phyloP scores from a whole-genome alignment of 2,888 invertebrate species.

The Meloe dianella region DNA sequence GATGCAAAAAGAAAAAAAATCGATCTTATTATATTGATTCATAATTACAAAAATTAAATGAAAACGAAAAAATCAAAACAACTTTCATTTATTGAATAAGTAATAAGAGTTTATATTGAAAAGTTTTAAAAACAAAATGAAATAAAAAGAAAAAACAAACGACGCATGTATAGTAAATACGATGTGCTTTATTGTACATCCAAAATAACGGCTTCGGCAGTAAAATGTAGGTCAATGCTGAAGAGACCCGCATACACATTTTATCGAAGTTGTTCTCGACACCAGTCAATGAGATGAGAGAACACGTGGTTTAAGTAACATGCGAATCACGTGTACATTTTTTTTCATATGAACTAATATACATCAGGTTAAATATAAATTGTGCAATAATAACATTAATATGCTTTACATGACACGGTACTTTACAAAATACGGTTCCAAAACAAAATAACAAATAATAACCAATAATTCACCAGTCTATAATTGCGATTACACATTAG shows the following conservation, averaged over 20 bases:
- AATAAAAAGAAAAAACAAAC: neutral
- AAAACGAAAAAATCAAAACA: neutral
- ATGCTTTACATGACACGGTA: neutral
- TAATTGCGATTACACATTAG: too few relatives aligned
- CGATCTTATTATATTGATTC: neutral
- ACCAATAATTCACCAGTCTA: too few relatives aligned
- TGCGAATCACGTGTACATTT: constrained; percentile 33
- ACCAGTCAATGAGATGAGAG: constrained; percentile 38
- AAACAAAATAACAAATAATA: too few relatives aligned
- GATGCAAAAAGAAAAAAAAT: neutral
- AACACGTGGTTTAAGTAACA: constrained; percentile 38
- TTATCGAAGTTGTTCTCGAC: constrained; percentile 44
- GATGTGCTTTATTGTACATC: constrained; percentile 26
- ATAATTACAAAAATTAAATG: neutral
- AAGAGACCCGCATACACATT: constrained; percentile 44
- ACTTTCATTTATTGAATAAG: constrained; percentile 1
- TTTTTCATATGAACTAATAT: neutral
- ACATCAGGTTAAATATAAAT: neutral
- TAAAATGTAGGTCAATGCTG: constrained; percentile 51
- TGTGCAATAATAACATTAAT: neutral
- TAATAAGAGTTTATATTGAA: constrained; percentile 1
- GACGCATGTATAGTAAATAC: constrained; percentile 17
- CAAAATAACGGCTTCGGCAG: constrained; percentile 43
- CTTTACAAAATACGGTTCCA: too few relatives aligned
- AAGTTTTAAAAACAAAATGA: neutral